Conservation (phyloP, 2,888 invertebrate genomes). For the Leptopilina myrica region DNA sequence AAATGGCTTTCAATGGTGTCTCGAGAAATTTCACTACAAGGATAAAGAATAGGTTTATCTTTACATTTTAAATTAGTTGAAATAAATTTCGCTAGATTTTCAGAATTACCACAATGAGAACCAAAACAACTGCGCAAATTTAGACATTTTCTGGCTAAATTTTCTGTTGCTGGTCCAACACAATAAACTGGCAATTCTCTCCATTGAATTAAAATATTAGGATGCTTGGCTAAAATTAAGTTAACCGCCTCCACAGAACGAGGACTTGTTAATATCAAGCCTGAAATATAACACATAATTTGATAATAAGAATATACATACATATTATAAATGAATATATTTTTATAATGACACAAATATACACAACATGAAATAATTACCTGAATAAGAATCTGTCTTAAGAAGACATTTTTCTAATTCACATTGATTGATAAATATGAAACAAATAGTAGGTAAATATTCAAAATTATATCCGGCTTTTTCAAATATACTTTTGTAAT, state of each 20-base stretch:
- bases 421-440: constrained; percentile 67
- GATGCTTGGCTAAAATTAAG: constrained; percentile 54
- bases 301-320: background rate
- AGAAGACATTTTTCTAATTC: constrained; percentile 60
- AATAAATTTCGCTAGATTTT: constrained; percentile 67
- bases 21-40: constrained; percentile 72
- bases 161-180: constrained; percentile 69
- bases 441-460: constrained; percentile 65
- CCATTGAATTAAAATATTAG: constrained; percentile 61
- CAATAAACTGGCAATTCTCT: constrained; percentile 66
- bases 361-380: constrained; percentile 56
- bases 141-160: constrained; percentile 61
- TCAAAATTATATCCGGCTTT: constrained; percentile 66
- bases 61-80: constrained; percentile 47
- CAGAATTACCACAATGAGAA: constrained; percentile 69
- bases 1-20: constrained; percentile 67
- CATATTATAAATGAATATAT: background rate
- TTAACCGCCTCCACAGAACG: constrained; percentile 69
- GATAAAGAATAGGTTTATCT: constrained; percentile 66
- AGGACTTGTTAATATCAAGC: constrained; percentile 72
- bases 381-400: constrained; percentile 62
- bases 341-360: background rate
- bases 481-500: constrained; percentile 63
- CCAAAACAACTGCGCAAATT: constrained; percentile 64
- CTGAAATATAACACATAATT: constrained; percentile 56